Evolutionary conservation across 2,113 vertebrate species (phyloP).

Genomic region (Chaetorhynchus papuensis): DNA sequence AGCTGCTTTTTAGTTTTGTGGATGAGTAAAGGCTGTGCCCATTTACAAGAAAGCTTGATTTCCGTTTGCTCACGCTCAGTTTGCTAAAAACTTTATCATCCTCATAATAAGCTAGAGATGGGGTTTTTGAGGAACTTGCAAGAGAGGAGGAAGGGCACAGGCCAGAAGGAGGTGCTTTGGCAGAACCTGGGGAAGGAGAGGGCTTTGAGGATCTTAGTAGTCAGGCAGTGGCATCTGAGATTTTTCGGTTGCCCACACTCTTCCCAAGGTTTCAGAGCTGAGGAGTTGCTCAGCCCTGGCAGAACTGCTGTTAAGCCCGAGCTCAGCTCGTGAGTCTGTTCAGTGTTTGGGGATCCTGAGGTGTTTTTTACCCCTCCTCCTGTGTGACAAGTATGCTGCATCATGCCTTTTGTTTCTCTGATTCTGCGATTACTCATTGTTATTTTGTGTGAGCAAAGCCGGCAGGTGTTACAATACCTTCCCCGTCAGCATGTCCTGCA

Average conservation of each 20-base stretch:
- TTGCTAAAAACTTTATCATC: neutral
- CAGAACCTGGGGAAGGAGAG: neutral
- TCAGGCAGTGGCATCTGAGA: neutral
- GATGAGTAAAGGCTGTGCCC: conserved; percentile 15
- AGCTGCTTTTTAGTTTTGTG: neutral
- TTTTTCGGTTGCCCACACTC: neutral
- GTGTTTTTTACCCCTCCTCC: neutral
- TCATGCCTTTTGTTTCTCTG: neutral
- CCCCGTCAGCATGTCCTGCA: neutral
- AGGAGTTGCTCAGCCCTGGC: neutral
- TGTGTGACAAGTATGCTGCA: neutral
- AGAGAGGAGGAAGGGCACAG: neutral
- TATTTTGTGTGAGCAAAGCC: neutral
- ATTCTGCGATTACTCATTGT: neutral
- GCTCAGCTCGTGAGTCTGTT: fast-evolving
- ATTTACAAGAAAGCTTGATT: neutral
- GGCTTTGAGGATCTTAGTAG: neutral
- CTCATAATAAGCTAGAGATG: neutral
- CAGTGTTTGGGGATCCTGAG: neutral
- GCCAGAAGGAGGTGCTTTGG: neutral
- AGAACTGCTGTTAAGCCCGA: neutral
- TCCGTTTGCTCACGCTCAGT: neutral
- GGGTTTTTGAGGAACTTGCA: neutral
- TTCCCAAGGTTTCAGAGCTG: neutral
- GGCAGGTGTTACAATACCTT: neutral